A percentile compares a stretch with the other conserved stretches of the same genome.
Evolutionary conservation across 2,113 vertebrate species (phyloP).

Genomic region (Fulica atra): DNA sequence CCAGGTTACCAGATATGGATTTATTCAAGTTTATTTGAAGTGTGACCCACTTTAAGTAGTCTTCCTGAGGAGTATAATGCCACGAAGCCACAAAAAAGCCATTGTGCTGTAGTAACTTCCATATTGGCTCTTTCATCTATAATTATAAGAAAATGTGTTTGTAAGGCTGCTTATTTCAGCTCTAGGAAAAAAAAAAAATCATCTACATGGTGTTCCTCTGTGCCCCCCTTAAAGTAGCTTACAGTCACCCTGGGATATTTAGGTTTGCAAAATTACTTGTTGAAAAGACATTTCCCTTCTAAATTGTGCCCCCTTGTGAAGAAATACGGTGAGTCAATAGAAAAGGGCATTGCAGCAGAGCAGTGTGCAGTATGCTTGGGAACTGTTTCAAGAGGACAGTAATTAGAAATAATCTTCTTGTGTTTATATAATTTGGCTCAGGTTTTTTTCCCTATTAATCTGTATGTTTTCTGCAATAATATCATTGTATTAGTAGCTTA

Average conservation of each 20-base stretch:
- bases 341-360: background rate
- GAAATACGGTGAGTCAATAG: background rate
- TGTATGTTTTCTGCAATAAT: constrained; percentile 7
- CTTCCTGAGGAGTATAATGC: background rate
- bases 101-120: background rate
- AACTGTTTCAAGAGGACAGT: background rate
- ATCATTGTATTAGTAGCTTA: background rate
- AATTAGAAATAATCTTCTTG: constrained; percentile 15
- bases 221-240: background rate
- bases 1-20: background rate
- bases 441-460: background rate
- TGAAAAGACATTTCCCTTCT: background rate
- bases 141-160: background rate
- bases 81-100: background rate
- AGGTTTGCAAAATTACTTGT: background rate
- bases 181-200: background rate
- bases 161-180: background rate
- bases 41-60: background rate
- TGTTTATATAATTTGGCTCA: background rate
- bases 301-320: constrained; percentile 33
- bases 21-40: background rate
- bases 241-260: background rate
- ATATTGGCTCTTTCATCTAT: background rate
- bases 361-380: background rate
- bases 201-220: background rate